Percentiles rank a stretch among this genome's conserved stretches.
phyloP scores from a whole-genome alignment of 2,797 vertebrate species.

The Hemibagrus guttatus region DNA sequence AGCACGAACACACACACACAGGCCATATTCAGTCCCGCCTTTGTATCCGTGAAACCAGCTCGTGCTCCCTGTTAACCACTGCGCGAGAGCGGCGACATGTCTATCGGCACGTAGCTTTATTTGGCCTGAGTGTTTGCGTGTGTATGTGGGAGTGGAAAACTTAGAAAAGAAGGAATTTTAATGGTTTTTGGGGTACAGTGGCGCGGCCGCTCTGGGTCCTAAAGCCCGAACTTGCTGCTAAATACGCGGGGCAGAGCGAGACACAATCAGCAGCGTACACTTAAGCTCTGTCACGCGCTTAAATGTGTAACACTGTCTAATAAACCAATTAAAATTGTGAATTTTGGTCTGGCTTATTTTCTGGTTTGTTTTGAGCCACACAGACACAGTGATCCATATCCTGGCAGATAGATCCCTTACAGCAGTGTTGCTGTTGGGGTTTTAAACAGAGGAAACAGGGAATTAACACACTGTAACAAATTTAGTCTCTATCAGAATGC shows the following conservation, averaged over 20 bases:
- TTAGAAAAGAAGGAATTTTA: background rate
- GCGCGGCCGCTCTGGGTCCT: slow-evolving; percentile 8
- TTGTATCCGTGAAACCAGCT: background rate
- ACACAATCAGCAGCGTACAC: background rate
- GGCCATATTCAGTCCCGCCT: background rate
- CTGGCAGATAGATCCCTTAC: background rate
- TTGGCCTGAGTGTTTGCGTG: background rate
- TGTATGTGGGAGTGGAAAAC: background rate
- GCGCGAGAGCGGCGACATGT: background rate
- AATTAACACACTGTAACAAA: no score
- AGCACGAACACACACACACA: no score
- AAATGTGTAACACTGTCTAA: background rate
- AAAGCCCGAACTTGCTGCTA: background rate
- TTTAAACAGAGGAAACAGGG: no score
- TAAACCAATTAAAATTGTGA: background rate
- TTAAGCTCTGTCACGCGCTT: background rate
- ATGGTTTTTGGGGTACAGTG: background rate
- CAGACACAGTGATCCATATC: no score
- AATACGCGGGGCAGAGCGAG: background rate
- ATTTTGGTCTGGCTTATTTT: background rate
- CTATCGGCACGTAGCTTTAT: slow-evolving; percentile 17
- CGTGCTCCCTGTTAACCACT: background rate
- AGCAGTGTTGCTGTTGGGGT: background rate
- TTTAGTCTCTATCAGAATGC: no score
- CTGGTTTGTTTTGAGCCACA: no score